Percentiles rank a stretch among this genome's conserved stretches.
These are phyloP conservation scores for Gallinago media DNA, from an alignment of 2,113 vertebrate genomes.

Conservation along the genomic window DNA sequence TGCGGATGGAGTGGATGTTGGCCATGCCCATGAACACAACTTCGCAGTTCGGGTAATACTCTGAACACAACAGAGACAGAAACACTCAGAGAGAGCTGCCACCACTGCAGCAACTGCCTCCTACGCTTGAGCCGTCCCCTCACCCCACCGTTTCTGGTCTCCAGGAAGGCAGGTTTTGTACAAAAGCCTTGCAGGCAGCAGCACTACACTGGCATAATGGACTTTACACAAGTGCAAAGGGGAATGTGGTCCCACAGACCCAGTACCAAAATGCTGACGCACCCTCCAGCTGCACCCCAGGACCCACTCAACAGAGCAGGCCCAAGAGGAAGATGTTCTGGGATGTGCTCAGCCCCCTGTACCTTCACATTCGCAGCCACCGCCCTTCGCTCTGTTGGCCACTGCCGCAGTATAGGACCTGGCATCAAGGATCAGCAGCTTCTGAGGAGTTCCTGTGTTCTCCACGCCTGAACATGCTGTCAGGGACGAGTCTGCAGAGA, in stretches of 20 bases:
- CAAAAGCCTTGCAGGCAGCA: not conserved
- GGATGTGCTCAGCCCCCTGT: not conserved
- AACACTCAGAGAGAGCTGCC: not conserved
- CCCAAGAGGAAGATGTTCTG: not conserved
- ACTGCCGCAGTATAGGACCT: slow-evolving; percentile 96
- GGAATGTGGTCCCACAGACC: fast-evolving
- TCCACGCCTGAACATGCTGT: slow-evolving; percentile 86
- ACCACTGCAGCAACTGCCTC: not conserved
- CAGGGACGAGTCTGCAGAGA: slow-evolving; percentile 89
- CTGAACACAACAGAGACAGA: slow-evolving; percentile 61
- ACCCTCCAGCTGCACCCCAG: fast-evolving
- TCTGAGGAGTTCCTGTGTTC: slow-evolving; percentile 85
- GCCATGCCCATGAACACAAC: slow-evolving; percentile 99
- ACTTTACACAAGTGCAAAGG: fast-evolving
- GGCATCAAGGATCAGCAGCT: slow-evolving; percentile 96
- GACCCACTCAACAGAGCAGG: not conserved
- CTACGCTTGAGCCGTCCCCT: fast-evolving
- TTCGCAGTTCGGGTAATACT: slow-evolving; percentile 99
- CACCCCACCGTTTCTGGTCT: not conserved
- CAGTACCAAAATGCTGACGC: not conserved
- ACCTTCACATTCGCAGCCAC: slow-evolving; percentile 99
- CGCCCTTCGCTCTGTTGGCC: slow-evolving; percentile 98
- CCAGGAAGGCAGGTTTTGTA: not conserved
- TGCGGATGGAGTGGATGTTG: slow-evolving; percentile 98
- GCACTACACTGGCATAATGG: fast-evolving